Evolutionary conservation across 2,113 vertebrate genomes (phyloP), one percentile per base, ranked within the genome.

Genomic region (Coracopsis vasa): DNA sequence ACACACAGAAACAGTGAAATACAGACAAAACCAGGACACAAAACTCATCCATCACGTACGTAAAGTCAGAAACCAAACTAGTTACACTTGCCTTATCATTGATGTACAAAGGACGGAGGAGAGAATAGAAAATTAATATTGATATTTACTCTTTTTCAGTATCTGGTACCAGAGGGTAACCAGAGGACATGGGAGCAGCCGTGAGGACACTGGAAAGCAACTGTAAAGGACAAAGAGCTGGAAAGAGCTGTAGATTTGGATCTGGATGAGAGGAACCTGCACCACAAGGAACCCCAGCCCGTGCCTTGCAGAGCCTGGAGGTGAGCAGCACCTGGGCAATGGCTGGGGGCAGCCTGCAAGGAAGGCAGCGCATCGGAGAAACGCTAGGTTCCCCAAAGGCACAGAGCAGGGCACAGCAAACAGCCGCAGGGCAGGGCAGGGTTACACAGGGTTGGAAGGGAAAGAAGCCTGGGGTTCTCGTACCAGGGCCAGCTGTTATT

Each of bases 321-420:
- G 35, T 0, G 41, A 61, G 60, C 53, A 39, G 28, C 37, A 6
- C 42, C 12, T 2, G 0, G 61, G 33, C 3, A 0, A 44, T 7
- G 28, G 71, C 62, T 2, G 2, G 3, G 0, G 3, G n/a, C 37
- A 31, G 16, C 3, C 65, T 3, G 19, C 0, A 4, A 10, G 39
- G 25, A 21, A 13, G 28, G 61, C 8, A 41, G 61, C 1, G 0
- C 28, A 9, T 10, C 65, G 11, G 6, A 10, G 65, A 11, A n/a
- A 35, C 6, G 6, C 3, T 1, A 10, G 11, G 47, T 4, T 53
- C 41, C 69, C 16, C 79, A 4, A 13, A 5, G 56, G 41, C 11
- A 7, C 44, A 15, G 42, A 53, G 64, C 78, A 13, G 20, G 35
- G 16, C 24, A 44, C 58, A 28, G 72, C 65, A 7, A 48, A 60